Conservation (phyloP, 2,113 vertebrate species). For the Xenus cinereus region DNA sequence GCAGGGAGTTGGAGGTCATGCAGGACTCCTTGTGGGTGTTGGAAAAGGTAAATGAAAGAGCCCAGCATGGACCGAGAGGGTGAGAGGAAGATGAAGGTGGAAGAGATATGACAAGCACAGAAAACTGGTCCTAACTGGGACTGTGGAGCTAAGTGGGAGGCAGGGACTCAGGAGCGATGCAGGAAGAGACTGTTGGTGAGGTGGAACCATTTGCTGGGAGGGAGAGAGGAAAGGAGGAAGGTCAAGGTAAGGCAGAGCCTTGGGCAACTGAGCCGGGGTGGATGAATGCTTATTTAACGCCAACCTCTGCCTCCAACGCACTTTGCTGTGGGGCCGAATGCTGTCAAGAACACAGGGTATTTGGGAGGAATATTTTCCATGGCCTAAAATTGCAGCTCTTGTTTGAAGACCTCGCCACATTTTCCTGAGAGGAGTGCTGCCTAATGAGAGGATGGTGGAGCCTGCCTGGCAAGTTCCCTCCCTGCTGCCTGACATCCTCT, state of each 20-base stretch:
- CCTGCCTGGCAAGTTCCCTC: conserved; percentile 11
- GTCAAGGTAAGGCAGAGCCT: neutral
- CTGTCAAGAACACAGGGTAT: neutral
- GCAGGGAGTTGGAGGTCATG: no score
- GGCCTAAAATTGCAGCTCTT: neutral
- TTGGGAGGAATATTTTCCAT: neutral
- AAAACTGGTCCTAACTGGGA: neutral
- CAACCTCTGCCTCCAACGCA: neutral
- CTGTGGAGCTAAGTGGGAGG: neutral
- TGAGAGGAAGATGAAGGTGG: neutral
- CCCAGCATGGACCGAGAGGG: fast-evolving
- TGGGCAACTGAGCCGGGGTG: neutral
- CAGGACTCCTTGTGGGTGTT: neutral
- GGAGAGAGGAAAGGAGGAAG: neutral
- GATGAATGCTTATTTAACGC: neutral
- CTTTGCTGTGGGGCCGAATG: neutral
- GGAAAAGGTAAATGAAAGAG: neutral
- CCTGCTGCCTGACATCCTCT: neutral
- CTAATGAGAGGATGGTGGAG: conserved; percentile 32
- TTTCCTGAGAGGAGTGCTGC: neutral
- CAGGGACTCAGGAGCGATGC: neutral
- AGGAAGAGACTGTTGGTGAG: neutral
- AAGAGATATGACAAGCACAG: neutral
- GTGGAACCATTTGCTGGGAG: neutral
- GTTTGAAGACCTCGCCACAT: neutral